Conservation (phyloP, 2,888 invertebrate species). For the Euphydryas editha region DNA sequence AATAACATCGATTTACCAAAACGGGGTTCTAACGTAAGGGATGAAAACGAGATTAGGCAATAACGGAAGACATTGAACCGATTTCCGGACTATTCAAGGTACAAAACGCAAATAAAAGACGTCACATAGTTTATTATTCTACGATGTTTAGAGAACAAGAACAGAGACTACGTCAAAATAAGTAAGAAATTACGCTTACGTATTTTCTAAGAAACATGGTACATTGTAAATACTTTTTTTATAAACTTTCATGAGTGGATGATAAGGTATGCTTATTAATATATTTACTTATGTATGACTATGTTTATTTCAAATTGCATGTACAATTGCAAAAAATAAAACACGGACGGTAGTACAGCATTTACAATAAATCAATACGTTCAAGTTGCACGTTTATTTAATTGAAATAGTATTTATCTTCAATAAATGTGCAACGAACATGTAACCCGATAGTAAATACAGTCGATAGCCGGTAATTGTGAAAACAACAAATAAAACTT, state of each 20-base stretch:
- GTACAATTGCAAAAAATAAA: neutral
- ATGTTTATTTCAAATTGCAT: neutral
- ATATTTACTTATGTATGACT: neutral
- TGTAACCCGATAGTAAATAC: constrained; percentile 7
- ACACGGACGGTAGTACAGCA: neutral
- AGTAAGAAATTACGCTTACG: neutral
- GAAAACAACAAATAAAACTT: constrained; percentile 5
- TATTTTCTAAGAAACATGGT: neutral
- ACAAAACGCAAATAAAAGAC: constrained; percentile 61
- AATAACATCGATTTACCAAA: constrained; percentile 51
- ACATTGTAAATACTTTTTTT: neutral
- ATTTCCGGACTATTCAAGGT: constrained; percentile 54
- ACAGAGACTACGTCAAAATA: neutral
- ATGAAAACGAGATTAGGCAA: constrained; percentile 59
- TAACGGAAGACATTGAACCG: constrained; percentile 57
- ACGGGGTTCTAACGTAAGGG: constrained; percentile 56
- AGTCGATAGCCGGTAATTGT: constrained; percentile 8
- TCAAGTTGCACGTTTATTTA: constrained; percentile 5
- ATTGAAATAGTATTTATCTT: constrained; percentile 9
- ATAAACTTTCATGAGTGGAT: too few relatives aligned
- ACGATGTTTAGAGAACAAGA: constrained; percentile 24
- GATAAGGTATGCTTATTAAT: too few relatives aligned
- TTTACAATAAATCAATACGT: constrained; percentile 8
- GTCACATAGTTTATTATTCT: constrained; percentile 17
- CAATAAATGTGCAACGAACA: constrained; percentile 9